These are phyloP conservation scores for Acleris emargana DNA, from an alignment of 2,888 invertebrate genomes.

Conservation along the genomic window DNA sequence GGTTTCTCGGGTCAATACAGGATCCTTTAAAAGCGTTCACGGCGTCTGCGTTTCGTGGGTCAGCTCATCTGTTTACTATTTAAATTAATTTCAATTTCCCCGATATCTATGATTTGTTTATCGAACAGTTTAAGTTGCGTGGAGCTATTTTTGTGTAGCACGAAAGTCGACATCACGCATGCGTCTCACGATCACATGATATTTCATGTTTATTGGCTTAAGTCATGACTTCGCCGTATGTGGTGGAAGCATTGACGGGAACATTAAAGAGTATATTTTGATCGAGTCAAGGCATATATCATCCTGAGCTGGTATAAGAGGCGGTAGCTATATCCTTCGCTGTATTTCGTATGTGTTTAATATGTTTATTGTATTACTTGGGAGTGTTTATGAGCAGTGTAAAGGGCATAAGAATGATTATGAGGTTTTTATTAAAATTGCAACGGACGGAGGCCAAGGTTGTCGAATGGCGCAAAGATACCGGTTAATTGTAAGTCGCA, in stretches of 20 bases:
- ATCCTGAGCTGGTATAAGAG: conserved; percentile 52
- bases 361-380: conserved; percentile 49
- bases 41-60: conserved; percentile 17
- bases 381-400: conserved; percentile 43
- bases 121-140: conserved; percentile 58
- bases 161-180: conserved; percentile 65
- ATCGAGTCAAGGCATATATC: conserved; percentile 55
- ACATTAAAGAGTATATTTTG: conserved; percentile 71
- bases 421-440: conserved; percentile 25
- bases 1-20: conserved; percentile 41
- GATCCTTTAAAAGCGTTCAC: conserved; percentile 6
- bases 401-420: conserved; percentile 17
- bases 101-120: conserved; percentile 55
- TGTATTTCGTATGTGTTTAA: conserved; percentile 48
- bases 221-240: conserved; percentile 79
- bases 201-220: conserved; percentile 78
- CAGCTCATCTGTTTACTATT: conserved; percentile 43
- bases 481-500: conserved; percentile 1
- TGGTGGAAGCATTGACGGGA: conserved; percentile 70
- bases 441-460: conserved; percentile 8
- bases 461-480: conserved; percentile 9
- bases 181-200: conserved; percentile 69
- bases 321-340: conserved; percentile 44
- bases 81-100: conserved; percentile 48
- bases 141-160: conserved; percentile 65